Evolutionary conservation across 1,140 invertebrate species (phyloP), one percentile per base, ranked within the genome.

Genomic region (Manduca sexta): DNA sequence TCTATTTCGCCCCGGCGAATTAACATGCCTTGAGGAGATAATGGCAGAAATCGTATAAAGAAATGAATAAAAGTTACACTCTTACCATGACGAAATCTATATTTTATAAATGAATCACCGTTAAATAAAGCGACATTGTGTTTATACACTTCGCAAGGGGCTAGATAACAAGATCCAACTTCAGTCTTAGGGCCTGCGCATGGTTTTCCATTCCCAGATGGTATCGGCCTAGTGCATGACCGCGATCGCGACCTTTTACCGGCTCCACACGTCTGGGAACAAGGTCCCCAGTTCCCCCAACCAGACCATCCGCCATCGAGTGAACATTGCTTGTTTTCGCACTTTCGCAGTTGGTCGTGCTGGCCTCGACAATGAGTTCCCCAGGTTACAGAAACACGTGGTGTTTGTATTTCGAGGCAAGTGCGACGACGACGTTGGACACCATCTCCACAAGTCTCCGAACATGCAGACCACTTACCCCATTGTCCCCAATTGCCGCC

Each of bases 221-320:
- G 81, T 16, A 70, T 60, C 3, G 81, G 81, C 38, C 77, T 59
- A 1, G 81, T 78, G 41, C 81, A 84, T 2, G 78, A 78, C 45
- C 81, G 62, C 1, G 63, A 62, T 56, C 78, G 64, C 6, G 62
- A 73, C 18, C 71, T 60, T 41, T 50, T 65, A 0, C 81, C 81
- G 7, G 75, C 69, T 7, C 81, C 81, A 49, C 81, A 84, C 4
- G 64, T 60, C 45, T 74, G 70, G 3, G 78, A 82, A 37, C 81
- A 84, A 2, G 76, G 69, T 1, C 76, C 74, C 81, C 81, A 84
- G 34, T 58, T 43, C 13, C 78, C 56, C 81, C 81, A 84, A 2
- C 75, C 75, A 2, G 81, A 77, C 81, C 78, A 82, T 8, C 70
- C 72, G n/a, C 81, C 81, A 42, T 81, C 42, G 7, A 78, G 44